phyloP scores from a whole-genome alignment of 2,888 invertebrate species.

The Seira musarum region DNA sequence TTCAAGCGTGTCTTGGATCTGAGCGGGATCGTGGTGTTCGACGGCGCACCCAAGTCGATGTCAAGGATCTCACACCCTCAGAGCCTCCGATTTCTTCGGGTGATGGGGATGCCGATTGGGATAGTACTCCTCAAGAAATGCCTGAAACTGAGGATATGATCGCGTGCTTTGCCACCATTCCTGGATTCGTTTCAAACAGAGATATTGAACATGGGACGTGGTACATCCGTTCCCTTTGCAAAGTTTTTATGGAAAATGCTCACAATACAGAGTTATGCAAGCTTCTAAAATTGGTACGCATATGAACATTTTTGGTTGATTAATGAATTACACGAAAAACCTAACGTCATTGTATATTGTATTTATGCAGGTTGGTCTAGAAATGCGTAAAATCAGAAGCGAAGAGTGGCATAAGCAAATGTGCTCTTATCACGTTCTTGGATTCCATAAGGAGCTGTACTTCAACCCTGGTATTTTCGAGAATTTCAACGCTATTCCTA shows the following conservation, averaged over 20 bases:
- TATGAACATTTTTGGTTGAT: background rate
- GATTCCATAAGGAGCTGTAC: conserved; percentile 64
- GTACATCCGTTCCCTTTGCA: conserved; percentile 60
- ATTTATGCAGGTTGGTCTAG: conserved; percentile 53
- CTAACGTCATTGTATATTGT: background rate
- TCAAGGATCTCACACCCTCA: background rate
- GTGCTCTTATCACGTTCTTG: conserved; percentile 59
- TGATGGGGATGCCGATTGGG: conserved; percentile 9
- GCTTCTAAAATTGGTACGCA: conserved; percentile 51
- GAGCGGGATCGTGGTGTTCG: conserved; percentile 54
- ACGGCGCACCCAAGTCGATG: conserved; percentile 43
- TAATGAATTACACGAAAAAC: background rate
- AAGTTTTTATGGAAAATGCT: conserved; percentile 57
- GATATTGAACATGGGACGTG: conserved; percentile 63
- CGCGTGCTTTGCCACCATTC: conserved; percentile 64
- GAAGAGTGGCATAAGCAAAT: conserved; percentile 65
- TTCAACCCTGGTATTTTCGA: conserved; percentile 66
- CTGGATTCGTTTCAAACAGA: conserved; percentile 67
- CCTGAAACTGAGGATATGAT: conserved; percentile 64
- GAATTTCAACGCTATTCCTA: too few species aligned
- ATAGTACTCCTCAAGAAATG: conserved; percentile 29
- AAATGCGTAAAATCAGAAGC: conserved; percentile 56
- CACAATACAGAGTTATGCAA: conserved; percentile 60
- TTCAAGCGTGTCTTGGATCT: conserved; percentile 66
- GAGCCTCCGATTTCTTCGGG: background rate